Percentiles rank a stretch among this genome's conserved stretches.
Evolutionary conservation across 2,888 invertebrate genomes (phyloP).

Genomic region (Antitype chi): DNA sequence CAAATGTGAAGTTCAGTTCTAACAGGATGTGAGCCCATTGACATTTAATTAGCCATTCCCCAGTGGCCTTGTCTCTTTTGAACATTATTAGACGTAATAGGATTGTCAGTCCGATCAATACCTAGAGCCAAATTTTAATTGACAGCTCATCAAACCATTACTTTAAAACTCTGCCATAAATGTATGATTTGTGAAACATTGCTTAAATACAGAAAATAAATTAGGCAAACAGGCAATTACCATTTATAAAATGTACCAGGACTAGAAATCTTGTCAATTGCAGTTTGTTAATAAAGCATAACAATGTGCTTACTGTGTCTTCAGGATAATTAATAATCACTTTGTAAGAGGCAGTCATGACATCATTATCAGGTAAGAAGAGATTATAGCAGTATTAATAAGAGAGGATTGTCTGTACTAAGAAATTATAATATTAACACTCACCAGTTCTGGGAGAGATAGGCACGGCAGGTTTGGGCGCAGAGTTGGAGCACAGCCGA

Average conservation of each 20-base stretch:
- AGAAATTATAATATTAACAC: slow-evolving; percentile 66
- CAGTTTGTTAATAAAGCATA: slow-evolving; percentile 78
- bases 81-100: slow-evolving; percentile 71
- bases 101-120: slow-evolving; percentile 70
- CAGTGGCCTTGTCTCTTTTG: slow-evolving; percentile 67
- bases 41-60: slow-evolving; percentile 63
- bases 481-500: slow-evolving; percentile 91
- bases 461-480: slow-evolving; percentile 93
- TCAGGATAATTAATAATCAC: slow-evolving; percentile 43
- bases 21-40: slow-evolving; percentile 64
- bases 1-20: slow-evolving; percentile 47
- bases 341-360: slow-evolving; percentile 28
- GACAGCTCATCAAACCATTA: slow-evolving; percentile 27
- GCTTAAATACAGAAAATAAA: slow-evolving; percentile 59
- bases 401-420: slow-evolving; percentile 31
- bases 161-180: slow-evolving; percentile 58
- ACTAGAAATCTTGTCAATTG: slow-evolving; percentile 78
- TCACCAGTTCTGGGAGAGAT: slow-evolving; percentile 90
- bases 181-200: slow-evolving; percentile 55
- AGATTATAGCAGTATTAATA: slow-evolving; percentile 18
- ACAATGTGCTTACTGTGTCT: slow-evolving; percentile 43
- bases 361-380: slow-evolving; percentile 20
- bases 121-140: slow-evolving; percentile 64
- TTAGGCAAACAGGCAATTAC: slow-evolving; percentile 50
- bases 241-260: slow-evolving; percentile 36